phyloP scores from a whole-genome alignment of 2,888 invertebrate genomes.

The Sminthurides aquaticus region DNA sequence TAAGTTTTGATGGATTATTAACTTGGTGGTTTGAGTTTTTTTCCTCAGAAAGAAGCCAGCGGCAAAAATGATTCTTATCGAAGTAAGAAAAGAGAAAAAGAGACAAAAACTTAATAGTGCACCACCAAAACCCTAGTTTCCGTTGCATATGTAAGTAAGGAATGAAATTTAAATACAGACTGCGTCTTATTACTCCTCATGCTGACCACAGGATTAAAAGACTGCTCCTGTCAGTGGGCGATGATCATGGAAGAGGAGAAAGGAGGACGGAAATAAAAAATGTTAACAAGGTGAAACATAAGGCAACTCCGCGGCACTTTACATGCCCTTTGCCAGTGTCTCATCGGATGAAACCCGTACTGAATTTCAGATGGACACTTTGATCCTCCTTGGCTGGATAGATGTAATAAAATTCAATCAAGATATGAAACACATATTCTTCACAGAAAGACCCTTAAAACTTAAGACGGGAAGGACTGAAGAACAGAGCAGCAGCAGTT shows the following conservation, averaged over 20 bases:
- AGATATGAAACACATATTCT: background rate
- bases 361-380: background rate
- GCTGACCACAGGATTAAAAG: too few relatives aligned
- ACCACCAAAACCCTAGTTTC: too few relatives aligned
- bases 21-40: conserved; percentile 43
- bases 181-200: too few relatives aligned
- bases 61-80: conserved; percentile 39
- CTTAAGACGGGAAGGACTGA: too few relatives aligned
- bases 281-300: background rate
- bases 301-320: background rate
- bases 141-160: too few relatives aligned
- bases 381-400: too few relatives aligned
- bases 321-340: background rate
- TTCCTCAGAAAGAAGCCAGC: background rate
- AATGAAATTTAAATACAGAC: too few relatives aligned
- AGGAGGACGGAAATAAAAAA: background rate
- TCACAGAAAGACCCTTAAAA: too few relatives aligned
- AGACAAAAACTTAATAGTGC: conserved; percentile 5
- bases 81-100: conserved; percentile 2
- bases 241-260: background rate
- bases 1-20: conserved; percentile 44
- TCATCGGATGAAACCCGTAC: background rate
- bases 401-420: background rate
- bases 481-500: too few relatives aligned
- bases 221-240: too few relatives aligned